These are phyloP conservation scores for Stegodyphus mimosarum DNA, from an alignment of 1,140 invertebrate species.

Conservation along the genomic window DNA sequence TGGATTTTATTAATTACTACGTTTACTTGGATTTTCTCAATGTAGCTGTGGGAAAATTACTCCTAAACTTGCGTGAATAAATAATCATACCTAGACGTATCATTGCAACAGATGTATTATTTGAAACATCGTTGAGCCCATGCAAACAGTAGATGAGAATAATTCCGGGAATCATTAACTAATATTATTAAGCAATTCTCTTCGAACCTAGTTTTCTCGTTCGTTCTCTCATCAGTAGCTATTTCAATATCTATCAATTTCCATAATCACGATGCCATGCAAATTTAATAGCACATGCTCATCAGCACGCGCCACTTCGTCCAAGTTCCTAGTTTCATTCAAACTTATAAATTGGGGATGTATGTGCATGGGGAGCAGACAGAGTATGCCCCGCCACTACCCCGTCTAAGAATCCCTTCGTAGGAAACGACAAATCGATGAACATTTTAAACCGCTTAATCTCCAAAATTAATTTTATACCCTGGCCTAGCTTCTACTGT, in stretches of 20 bases:
- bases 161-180: too few relatives aligned
- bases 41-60: too few relatives aligned
- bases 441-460: slow-evolving; percentile 57
- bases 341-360: slow-evolving; percentile 28
- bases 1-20: too few relatives aligned
- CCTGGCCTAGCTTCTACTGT: background rate
- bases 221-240: too few relatives aligned
- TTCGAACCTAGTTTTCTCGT: too few relatives aligned
- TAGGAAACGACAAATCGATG: slow-evolving; percentile 16
- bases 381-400: background rate
- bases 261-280: slow-evolving; percentile 21
- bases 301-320: slow-evolving; percentile 19
- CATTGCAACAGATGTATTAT: too few relatives aligned
- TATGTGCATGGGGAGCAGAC: background rate
- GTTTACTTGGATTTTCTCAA: too few relatives aligned
- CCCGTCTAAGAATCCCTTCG: background rate
- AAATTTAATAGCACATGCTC: slow-evolving; percentile 56
- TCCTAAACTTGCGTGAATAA: too few relatives aligned
- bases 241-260: slow-evolving; percentile 24
- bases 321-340: slow-evolving; percentile 27
- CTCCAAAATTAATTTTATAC: slow-evolving; percentile 56
- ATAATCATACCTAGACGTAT: too few relatives aligned
- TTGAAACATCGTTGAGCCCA: too few relatives aligned
- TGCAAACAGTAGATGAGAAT: too few relatives aligned
- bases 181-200: too few relatives aligned